Conservation (phyloP, 2,888 invertebrate species). For the Hyposoter didymator region DNA sequence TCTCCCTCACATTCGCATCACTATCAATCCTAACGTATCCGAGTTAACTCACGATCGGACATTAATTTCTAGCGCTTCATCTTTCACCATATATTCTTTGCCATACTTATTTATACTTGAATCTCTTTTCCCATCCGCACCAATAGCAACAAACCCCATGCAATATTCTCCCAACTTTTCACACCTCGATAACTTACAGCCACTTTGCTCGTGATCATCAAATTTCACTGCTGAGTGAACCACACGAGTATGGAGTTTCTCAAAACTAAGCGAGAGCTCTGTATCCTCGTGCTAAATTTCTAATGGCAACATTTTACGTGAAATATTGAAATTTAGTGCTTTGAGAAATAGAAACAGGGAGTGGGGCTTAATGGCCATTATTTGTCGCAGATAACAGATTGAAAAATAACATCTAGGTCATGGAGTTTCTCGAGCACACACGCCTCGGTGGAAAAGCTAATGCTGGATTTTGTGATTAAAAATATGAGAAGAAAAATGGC, state of each 20-base stretch:
- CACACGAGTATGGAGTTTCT: background rate
- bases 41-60: slow-evolving; percentile 44
- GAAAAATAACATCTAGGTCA: background rate
- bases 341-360: too few species aligned
- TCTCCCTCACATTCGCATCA: slow-evolving; percentile 2
- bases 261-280: too few species aligned
- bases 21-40: slow-evolving; percentile 60
- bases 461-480: slow-evolving; percentile 40
- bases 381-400: background rate
- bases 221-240: background rate
- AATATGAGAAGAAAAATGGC: slow-evolving; percentile 42
- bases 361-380: background rate
- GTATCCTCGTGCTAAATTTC: too few species aligned
- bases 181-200: background rate
- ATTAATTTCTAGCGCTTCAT: slow-evolving; percentile 62
- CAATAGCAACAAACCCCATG: background rate
- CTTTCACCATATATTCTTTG: slow-evolving; percentile 13
- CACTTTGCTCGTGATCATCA: background rate
- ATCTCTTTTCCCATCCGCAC: slow-evolving; percentile 16
- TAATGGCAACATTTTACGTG: too few species aligned
- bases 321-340: too few species aligned
- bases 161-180: background rate
- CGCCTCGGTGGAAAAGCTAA: background rate
- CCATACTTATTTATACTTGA: slow-evolving; percentile 33
- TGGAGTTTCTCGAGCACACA: background rate